Evolutionary conservation across 2,797 vertebrate genomes (phyloP).

Genomic region (Lophotriccus pileatus): DNA sequence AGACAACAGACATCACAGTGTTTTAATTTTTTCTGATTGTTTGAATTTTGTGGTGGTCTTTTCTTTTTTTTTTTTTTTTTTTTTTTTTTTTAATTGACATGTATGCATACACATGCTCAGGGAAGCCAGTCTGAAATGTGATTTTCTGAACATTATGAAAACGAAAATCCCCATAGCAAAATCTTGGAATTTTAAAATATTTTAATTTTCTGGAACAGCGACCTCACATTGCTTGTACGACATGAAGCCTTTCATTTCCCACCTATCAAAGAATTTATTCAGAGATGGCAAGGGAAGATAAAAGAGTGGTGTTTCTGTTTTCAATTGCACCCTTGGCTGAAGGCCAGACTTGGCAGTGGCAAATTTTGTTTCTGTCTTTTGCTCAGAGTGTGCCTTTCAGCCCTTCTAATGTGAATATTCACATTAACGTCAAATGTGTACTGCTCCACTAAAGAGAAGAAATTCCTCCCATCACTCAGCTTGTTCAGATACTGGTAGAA

Average conservation of each 20-base stretch:
- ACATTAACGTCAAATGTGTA: not conserved
- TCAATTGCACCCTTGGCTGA: not conserved
- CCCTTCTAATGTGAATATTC: not conserved
- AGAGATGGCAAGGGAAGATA: not conserved
- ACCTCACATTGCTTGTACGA: not conserved
- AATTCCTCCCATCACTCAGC: not conserved
- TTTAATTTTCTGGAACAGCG: not conserved
- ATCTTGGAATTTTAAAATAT: not conserved
- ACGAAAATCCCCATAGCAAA: not conserved
- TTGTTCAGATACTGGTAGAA: not conserved
- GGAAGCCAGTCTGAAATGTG: not conserved
- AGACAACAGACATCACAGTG: not conserved
- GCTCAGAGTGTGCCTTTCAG: not conserved
- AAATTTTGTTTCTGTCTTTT: not conserved
- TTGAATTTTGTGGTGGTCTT: no score
- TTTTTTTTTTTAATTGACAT: not conserved
- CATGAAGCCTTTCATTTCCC: not conserved
- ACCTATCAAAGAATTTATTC: not conserved
- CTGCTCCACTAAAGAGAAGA: not conserved
- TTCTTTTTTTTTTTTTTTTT: no score
- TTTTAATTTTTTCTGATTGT: not conserved
- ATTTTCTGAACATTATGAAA: not conserved
- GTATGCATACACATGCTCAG: not conserved
- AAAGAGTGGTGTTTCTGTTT: not conserved
- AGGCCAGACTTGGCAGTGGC: not conserved